phyloP scores from a whole-genome alignment of 2,797 vertebrate species.

The Loriculus beryllinus region DNA sequence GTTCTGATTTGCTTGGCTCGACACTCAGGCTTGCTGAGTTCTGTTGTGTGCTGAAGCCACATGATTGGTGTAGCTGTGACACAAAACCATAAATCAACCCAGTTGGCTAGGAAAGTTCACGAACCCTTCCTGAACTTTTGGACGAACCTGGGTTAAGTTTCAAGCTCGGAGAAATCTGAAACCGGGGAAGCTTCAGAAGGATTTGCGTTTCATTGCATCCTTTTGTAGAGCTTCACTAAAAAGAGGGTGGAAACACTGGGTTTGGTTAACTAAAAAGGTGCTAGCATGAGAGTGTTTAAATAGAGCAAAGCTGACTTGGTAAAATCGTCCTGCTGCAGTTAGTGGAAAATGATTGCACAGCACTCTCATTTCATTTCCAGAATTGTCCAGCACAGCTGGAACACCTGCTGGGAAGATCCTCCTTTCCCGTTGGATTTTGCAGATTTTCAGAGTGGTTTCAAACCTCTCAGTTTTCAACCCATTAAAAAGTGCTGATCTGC shows the following conservation, averaged over 20 bases:
- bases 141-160: constrained; percentile 47
- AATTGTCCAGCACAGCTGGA: neutral
- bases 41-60: neutral
- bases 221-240: constrained; percentile 1
- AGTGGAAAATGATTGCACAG: neutral
- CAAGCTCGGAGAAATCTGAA: constrained; percentile 34
- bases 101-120: constrained; percentile 58
- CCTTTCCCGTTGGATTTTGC: neutral
- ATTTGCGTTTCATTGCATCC: neutral
- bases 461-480: neutral
- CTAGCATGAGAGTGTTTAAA: neutral
- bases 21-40: accelerated
- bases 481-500: neutral
- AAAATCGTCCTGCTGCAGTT: neutral
- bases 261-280: neutral
- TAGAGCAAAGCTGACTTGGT: neutral
- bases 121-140: constrained; percentile 60
- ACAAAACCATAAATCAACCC: constrained; percentile 58
- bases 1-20: constrained; percentile 40
- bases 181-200: constrained; percentile 41
- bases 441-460: neutral
- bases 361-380: neutral
- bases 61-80: constrained; percentile 35
- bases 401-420: neutral
- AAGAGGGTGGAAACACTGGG: neutral